Evolutionary conservation across 53 echinoderm and acorn worm species (phyloP).

Genomic region (Paracentrotus lividus): DNA sequence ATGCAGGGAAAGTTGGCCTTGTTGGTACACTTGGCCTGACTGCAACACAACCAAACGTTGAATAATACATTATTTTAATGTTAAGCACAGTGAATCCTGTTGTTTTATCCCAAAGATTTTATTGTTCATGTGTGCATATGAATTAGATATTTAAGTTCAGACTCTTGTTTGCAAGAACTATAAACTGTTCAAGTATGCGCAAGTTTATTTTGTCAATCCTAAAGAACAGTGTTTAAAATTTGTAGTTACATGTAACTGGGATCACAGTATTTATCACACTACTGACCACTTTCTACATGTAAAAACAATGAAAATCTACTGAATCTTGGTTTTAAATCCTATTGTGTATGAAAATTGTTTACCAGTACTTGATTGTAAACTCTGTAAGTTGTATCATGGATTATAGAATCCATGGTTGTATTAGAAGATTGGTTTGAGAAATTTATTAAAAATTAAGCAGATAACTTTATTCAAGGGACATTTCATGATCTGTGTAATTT

Average conservation of each 20-base stretch:
- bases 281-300: not conserved
- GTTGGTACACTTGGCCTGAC: no score
- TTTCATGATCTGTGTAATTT: conserved; percentile 2
- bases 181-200: not conserved
- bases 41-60: no score
- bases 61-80: no score
- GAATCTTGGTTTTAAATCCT: not conserved
- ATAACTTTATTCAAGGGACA: no score
- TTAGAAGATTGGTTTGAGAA: not conserved
- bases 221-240: not conserved
- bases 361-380: not conserved
- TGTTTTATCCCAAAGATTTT: not conserved
- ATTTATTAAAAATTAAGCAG: not conserved
- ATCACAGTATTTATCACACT: not conserved
- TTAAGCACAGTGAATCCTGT: not conserved
- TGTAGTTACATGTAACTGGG: not conserved
- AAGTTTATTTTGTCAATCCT: not conserved
- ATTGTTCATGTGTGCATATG: not conserved
- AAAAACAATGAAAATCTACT: not conserved
- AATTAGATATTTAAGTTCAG: no score
- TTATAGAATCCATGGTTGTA: no score
- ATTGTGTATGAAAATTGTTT: not conserved
- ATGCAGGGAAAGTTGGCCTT: no score
- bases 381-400: not conserved
- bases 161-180: not conserved